phyloP scores from a whole-genome alignment of 1,140 invertebrate species.

The Anoplolepis gracilipes region DNA sequence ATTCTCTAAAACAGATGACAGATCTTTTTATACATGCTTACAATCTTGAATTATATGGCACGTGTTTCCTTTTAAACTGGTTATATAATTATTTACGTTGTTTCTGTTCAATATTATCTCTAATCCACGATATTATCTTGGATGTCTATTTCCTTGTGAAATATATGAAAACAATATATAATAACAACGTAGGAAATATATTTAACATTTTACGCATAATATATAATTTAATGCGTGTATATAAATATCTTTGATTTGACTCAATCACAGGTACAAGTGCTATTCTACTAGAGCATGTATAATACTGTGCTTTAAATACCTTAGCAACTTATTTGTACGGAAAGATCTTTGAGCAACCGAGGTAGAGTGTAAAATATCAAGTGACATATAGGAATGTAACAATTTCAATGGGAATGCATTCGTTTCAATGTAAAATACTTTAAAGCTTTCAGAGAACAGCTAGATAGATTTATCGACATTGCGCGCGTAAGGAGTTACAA shows the following conservation, averaged over 20 bases:
- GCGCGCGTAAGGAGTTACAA: not conserved
- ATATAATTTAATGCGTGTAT: conserved; percentile 5
- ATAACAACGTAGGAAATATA: conserved; percentile 15
- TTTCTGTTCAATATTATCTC: not conserved
- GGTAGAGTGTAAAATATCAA: conserved; percentile 25
- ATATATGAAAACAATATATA: not conserved
- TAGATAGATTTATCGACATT: conserved; percentile 16
- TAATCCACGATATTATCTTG: not conserved
- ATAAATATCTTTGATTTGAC: conserved; percentile 41
- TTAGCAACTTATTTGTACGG: conserved; percentile 44
- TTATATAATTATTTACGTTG: not conserved
- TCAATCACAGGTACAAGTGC: conserved; percentile 50
- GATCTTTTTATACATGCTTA: conserved; percentile 3
- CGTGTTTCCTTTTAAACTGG: not conserved
- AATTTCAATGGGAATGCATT: conserved; percentile 15
- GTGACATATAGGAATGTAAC: conserved; percentile 21
- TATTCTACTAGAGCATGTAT: conserved; percentile 34
- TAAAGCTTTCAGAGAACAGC: not conserved
- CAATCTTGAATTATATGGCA: conserved; percentile 1
- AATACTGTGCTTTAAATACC: conserved; percentile 35
- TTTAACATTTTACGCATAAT: not conserved
- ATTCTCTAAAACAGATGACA: conserved; percentile 13
- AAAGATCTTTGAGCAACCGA: conserved; percentile 49
- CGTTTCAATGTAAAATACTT: conserved; percentile 6
- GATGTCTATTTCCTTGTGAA: not conserved